These are phyloP conservation scores for Leptinotarsa undecemlineata DNA, from an alignment of 1,140 invertebrate genomes.

Conservation along the genomic window DNA sequence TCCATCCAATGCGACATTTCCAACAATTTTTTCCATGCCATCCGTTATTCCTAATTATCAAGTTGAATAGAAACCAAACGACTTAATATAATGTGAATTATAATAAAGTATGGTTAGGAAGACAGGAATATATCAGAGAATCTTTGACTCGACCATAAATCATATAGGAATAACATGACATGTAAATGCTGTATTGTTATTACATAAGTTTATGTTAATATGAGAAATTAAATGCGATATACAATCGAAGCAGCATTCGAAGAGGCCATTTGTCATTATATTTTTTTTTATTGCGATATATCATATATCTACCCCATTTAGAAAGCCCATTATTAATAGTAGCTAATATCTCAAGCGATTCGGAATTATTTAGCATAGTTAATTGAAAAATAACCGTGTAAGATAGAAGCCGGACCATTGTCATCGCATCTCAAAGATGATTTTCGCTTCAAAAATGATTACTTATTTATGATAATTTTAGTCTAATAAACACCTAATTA, in stretches of 20 bases:
- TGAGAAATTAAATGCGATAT: slow-evolving; percentile 33
- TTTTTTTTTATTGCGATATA: slow-evolving; percentile 15
- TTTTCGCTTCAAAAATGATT: background rate
- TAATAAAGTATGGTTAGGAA: slow-evolving; percentile 8
- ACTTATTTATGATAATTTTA: background rate
- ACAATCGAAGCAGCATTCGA: slow-evolving; percentile 40
- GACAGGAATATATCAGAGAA: slow-evolving; percentile 30
- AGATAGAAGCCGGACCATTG: slow-evolving; percentile 6
- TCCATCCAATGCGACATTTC: slow-evolving; percentile 16
- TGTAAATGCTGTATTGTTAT: slow-evolving; percentile 43
- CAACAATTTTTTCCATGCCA: slow-evolving; percentile 21
- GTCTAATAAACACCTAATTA: background rate
- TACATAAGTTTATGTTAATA: slow-evolving; percentile 44
- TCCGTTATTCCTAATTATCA: slow-evolving; percentile 26
- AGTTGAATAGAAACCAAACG: slow-evolving; percentile 25
- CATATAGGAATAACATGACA: slow-evolving; percentile 37
- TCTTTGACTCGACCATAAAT: slow-evolving; percentile 37
- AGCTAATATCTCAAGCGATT: slow-evolving; percentile 13
- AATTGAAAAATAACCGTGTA: slow-evolving; percentile 12
- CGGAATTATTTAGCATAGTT: background rate
- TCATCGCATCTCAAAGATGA: background rate
- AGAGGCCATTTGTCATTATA: slow-evolving; percentile 38
- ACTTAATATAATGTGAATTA: slow-evolving; percentile 18
- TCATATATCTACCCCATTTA: slow-evolving; percentile 29
- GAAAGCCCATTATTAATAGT: slow-evolving; percentile 35